Base-by-base conservation (phyloP, 2,113 vertebrate species). In the Lathamus discolor region DNA sequence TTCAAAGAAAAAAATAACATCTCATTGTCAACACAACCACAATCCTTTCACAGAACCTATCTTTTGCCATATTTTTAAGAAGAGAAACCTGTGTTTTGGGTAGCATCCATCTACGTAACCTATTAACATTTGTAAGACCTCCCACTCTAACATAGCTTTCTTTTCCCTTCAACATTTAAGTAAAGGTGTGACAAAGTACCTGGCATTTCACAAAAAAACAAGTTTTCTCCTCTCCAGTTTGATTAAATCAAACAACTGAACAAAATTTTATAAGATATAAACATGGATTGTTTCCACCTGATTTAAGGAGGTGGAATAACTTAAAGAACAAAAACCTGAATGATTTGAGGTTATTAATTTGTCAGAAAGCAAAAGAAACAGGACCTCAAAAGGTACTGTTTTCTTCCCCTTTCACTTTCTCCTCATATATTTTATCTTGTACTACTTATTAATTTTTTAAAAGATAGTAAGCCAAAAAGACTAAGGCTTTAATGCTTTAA, bases 201-300 rank as follows among this genome's bases (percentile, higher is more conserved):
- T 61, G 54, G 27, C 7, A 41, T 5, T 48, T 74, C 27, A 74
- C 14, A 39, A 75, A 91, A 48, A 61, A 22, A 18, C 20, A 29
- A 2, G 2, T 24, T 61, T 74, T 55, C 76, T 73, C 16, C 39
- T 72, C n/a, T 82, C n/a, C 16, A 49, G 8, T 28, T 39, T 59
- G 18, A 75, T 55, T 68, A 62, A 73, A 91, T 24, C 17, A 66
- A 84, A 33, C 7, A 64, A 51, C 1, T 31, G 19, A 83, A 70
- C 3, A 67, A 22, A 63, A 74, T 27, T 23, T 41, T 8, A 0
- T 23, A 61, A 55, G 0, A 68, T 3, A 43, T 1, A 90, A 19
- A 57, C 2, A 31, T 69, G 6, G 46, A 77, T 51, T 68, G 27
- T 22, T 88, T 13, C 22, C 25, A 78, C 55, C 75, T 59, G 28